Percentiles rank a stretch among this genome's conserved stretches.
phyloP scores from a whole-genome alignment of 2,888 invertebrate species.

The Drosophila nr. fundita region DNA sequence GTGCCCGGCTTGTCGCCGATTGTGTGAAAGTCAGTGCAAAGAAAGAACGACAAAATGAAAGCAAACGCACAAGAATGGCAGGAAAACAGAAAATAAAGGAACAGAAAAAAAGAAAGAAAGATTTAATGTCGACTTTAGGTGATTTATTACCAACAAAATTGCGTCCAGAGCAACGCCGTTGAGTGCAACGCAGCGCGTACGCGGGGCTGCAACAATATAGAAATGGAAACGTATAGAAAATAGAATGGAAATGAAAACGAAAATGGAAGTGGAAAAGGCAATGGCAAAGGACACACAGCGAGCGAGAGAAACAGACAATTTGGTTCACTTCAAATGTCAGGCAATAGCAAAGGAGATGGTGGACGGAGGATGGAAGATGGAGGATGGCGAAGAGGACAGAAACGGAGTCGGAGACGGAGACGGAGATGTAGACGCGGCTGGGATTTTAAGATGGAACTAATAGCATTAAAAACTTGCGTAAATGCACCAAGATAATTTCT shows the following conservation, averaged over 20 bases:
- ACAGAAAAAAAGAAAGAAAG: conserved; percentile 71
- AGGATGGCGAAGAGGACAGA: conserved; percentile 26
- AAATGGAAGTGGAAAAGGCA: conserved; percentile 27
- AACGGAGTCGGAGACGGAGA: conserved; percentile 12
- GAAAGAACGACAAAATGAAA: conserved; percentile 58
- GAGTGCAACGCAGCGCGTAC: conserved; percentile 65
- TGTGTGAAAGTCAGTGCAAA: conserved; percentile 77
- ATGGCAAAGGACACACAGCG: conserved; percentile 68
- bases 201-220: conserved; percentile 58
- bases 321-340: conserved; percentile 77
- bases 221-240: conserved; percentile 71
- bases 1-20: conserved; percentile 58
- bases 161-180: conserved; percentile 75
- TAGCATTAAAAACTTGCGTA: conserved; percentile 81
- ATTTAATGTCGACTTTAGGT: conserved; percentile 84
- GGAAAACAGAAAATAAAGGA: conserved; percentile 42
- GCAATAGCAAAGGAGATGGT: conserved; percentile 42
- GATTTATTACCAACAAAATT: conserved; percentile 84
- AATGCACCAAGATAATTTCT: conserved; percentile 81
- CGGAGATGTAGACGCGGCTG: conserved; percentile 43
- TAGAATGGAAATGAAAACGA: conserved; percentile 59
- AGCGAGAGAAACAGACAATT: conserved; percentile 68
- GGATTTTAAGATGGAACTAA: conserved; percentile 79
- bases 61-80: conserved; percentile 44
- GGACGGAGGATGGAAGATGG: neutral